These are phyloP conservation scores for Collichthys lucidus DNA, from an alignment of 2,113 vertebrate genomes.

Conservation along the genomic window DNA sequence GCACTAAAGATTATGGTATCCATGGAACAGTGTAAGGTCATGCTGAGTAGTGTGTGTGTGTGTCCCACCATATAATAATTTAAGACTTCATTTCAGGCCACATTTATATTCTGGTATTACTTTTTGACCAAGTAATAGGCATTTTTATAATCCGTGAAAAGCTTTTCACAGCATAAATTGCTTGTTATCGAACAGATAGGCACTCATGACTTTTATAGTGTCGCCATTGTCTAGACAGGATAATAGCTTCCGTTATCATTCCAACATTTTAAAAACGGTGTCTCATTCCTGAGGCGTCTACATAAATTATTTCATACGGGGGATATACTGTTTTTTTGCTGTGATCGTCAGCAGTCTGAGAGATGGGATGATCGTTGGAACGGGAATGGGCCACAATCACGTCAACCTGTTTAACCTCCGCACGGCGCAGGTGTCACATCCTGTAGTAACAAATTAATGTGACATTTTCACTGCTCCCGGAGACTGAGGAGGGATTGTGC, in stretches of 20 bases:
- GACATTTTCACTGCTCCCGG: slow-evolving; percentile 41
- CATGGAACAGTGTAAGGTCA: slow-evolving; percentile 11
- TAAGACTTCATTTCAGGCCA: too few relatives aligned
- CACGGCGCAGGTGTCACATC: slow-evolving; percentile 38
- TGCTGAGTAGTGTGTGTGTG: not conserved
- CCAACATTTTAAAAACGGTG: slow-evolving; percentile 8
- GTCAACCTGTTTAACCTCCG: slow-evolving; percentile 52
- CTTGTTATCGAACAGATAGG: slow-evolving; percentile 12
- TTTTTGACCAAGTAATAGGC: slow-evolving; percentile 6
- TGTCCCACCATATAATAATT: not conserved
- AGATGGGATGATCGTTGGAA: slow-evolving; percentile 31
- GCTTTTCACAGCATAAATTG: not conserved
- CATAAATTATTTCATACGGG: slow-evolving; percentile 16
- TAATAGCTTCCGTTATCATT: slow-evolving; percentile 33
- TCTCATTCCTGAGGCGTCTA: not conserved
- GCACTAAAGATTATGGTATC: slow-evolving; percentile 19
- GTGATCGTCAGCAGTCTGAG: not conserved
- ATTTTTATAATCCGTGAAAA: not conserved
- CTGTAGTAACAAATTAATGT: slow-evolving; percentile 43
- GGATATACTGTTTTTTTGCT: slow-evolving; percentile 9
- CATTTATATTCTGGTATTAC: too few relatives aligned
- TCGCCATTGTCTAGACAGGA: slow-evolving; percentile 9
- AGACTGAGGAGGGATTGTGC: slow-evolving; percentile 34
- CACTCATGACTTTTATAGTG: slow-evolving; percentile 5
- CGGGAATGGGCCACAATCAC: slow-evolving; percentile 21